A percentile compares a stretch with the other conserved stretches of the same genome.
phyloP scores from a whole-genome alignment of 2,113 vertebrate genomes.

The Phrynocephalus versicolor region DNA sequence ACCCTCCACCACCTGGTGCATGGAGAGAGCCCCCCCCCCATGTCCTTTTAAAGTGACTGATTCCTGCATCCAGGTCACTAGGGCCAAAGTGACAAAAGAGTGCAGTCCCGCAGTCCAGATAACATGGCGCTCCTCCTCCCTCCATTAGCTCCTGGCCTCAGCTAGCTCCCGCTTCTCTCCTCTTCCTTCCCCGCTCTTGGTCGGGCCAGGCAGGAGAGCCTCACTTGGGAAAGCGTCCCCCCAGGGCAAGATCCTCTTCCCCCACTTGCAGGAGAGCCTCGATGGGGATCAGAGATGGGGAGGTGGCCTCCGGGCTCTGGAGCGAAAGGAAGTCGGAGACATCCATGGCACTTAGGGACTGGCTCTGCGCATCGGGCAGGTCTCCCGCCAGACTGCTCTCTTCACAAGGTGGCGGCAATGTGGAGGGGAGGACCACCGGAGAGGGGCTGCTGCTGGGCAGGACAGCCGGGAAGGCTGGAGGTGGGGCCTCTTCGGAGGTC shows the following conservation, averaged over 20 bases:
- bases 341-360: slow-evolving; percentile 88
- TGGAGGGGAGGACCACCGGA: slow-evolving; percentile 42
- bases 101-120: slow-evolving; percentile 81
- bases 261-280: slow-evolving; percentile 91
- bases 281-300: slow-evolving; percentile 77
- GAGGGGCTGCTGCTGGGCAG: slow-evolving; percentile 66
- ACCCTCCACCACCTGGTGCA: slow-evolving; percentile 69
- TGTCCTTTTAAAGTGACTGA: slow-evolving; percentile 70
- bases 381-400: slow-evolving; percentile 66
- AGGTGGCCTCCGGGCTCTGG: slow-evolving; percentile 84
- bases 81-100: slow-evolving; percentile 83
- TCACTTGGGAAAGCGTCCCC: slow-evolving; percentile 76
- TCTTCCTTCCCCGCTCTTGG: slow-evolving; percentile 43
- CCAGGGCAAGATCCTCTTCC: slow-evolving; percentile 86
- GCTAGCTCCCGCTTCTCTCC: background rate
- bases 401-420: slow-evolving; percentile 70
- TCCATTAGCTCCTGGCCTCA: slow-evolving; percentile 31
- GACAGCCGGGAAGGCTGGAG: slow-evolving; percentile 66
- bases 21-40: slow-evolving; percentile 54
- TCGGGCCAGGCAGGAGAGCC: slow-evolving; percentile 55
- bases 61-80: slow-evolving; percentile 78
- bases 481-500: slow-evolving; percentile 67
- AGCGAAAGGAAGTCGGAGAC: slow-evolving; percentile 91
- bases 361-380: slow-evolving; percentile 73
- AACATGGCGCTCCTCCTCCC: slow-evolving; percentile 71